Evolutionary conservation across 2,888 invertebrate genomes (phyloP).

Genomic region (Thymelicus lineola): DNA sequence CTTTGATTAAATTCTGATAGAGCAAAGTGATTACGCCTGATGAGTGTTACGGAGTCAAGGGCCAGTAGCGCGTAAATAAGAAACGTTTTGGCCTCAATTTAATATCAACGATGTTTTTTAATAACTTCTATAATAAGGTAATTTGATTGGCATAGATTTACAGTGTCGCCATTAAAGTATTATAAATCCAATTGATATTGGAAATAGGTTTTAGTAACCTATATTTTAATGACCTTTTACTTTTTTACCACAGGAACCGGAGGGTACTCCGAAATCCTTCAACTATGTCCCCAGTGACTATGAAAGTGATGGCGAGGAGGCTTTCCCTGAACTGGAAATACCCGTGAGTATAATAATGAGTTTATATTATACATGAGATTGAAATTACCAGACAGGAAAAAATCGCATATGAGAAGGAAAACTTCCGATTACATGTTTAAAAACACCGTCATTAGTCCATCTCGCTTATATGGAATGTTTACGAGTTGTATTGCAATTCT

Average conservation of each 20-base stretch:
- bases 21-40: constrained; percentile 2
- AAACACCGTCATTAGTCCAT: background rate
- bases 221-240: background rate
- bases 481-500: background rate
- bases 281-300: constrained; percentile 67
- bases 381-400: background rate
- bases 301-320: constrained; percentile 81
- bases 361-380: constrained; percentile 12
- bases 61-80: constrained; percentile 26
- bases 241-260: constrained; percentile 65
- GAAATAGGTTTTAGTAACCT: no score
- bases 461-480: background rate
- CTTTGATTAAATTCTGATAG: constrained; percentile 1
- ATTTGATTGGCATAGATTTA: constrained; percentile 30
- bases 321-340: constrained; percentile 74
- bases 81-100: constrained; percentile 42
- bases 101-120: constrained; percentile 34
- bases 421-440: background rate
- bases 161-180: background rate
- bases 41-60: constrained; percentile 40
- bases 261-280: constrained; percentile 64
- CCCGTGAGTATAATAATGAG: constrained; percentile 64
- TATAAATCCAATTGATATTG: no score
- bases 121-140: constrained; percentile 15
- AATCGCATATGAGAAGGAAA: background rate